Conservation (phyloP, 1,140 invertebrate genomes). For the Micrasema longulum region DNA sequence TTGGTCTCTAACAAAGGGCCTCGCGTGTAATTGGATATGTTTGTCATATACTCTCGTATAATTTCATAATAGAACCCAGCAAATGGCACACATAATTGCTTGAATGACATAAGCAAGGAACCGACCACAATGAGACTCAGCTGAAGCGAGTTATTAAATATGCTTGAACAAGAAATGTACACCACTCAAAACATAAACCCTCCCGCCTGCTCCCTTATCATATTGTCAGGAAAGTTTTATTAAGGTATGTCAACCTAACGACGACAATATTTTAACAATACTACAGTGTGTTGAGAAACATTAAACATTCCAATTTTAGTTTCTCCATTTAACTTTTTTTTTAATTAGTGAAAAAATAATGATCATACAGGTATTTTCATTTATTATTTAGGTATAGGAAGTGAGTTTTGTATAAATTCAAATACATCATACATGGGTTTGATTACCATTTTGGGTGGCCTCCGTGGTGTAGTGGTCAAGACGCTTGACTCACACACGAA, state of each 20-base stretch:
- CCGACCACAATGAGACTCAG: slow-evolving; percentile 45
- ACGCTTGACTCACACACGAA: too few species aligned
- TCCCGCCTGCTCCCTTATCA: slow-evolving; percentile 46
- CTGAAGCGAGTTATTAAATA: slow-evolving; percentile 53
- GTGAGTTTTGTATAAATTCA: too few species aligned
- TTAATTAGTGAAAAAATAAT: too few species aligned
- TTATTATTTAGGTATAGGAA: too few species aligned
- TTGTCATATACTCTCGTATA: slow-evolving; percentile 49
- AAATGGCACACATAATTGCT: slow-evolving; percentile 50
- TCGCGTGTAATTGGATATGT: slow-evolving; percentile 50
- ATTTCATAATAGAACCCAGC: slow-evolving; percentile 51
- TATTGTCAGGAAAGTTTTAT: slow-evolving; percentile 47
- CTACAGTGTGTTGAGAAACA: slow-evolving; percentile 22
- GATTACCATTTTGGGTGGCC: too few species aligned
- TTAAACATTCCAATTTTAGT: too few species aligned
- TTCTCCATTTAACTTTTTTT: too few species aligned
- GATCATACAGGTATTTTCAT: too few species aligned
- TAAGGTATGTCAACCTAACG: slow-evolving; percentile 49
- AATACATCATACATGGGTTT: too few species aligned
- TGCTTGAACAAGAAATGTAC: slow-evolving; percentile 49
- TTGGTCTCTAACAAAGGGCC: slow-evolving; percentile 33
- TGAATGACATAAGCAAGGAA: slow-evolving; percentile 38
- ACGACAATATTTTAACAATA: slow-evolving; percentile 34
- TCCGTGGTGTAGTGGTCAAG: too few species aligned
- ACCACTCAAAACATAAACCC: slow-evolving; percentile 38